Evolutionary conservation across 2,888 invertebrate species (phyloP).

Genomic region (Pardosa pseudoannulata): DNA sequence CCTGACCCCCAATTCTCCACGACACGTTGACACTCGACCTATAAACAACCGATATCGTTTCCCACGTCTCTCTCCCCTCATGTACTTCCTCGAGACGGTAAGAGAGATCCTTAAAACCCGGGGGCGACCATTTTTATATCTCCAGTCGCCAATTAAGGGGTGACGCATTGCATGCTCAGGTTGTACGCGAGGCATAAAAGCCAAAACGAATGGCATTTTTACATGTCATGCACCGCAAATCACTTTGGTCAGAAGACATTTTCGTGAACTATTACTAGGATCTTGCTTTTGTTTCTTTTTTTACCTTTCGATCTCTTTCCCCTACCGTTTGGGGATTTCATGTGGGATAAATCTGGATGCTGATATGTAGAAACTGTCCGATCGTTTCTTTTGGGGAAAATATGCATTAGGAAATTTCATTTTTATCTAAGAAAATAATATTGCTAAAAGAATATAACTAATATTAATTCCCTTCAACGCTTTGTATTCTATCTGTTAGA

Average conservation of each 20-base stretch:
- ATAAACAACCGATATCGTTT: not conserved
- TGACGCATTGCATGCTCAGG: constrained; percentile 62
- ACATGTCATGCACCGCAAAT: constrained; percentile 42
- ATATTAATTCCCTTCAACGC: too few relatives aligned
- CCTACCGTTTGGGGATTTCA: not conserved
- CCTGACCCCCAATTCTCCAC: not conserved
- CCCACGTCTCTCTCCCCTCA: not conserved
- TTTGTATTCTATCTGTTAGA: too few relatives aligned
- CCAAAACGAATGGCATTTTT: constrained; percentile 65
- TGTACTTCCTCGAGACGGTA: too few relatives aligned
- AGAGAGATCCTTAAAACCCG: constrained; percentile 18
- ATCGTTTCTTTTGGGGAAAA: too few relatives aligned
- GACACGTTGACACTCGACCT: constrained; percentile 7
- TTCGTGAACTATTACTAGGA: not conserved
- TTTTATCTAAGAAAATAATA: too few relatives aligned
- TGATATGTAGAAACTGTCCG: too few relatives aligned
- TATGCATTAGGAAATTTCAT: too few relatives aligned
- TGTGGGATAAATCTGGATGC: not conserved
- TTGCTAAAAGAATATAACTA: too few relatives aligned
- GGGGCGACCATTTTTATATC: constrained; percentile 48
- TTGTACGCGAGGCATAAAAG: constrained; percentile 46
- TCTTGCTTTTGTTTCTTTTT: not conserved
- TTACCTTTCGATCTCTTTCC: not conserved
- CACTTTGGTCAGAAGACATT: constrained; percentile 15
- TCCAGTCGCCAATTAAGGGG: constrained; percentile 60